Percentiles rank a stretch among this genome's conserved stretches.
Conservation (phyloP, 2,797 vertebrate genomes). For the Borostomias antarcticus region DNA sequence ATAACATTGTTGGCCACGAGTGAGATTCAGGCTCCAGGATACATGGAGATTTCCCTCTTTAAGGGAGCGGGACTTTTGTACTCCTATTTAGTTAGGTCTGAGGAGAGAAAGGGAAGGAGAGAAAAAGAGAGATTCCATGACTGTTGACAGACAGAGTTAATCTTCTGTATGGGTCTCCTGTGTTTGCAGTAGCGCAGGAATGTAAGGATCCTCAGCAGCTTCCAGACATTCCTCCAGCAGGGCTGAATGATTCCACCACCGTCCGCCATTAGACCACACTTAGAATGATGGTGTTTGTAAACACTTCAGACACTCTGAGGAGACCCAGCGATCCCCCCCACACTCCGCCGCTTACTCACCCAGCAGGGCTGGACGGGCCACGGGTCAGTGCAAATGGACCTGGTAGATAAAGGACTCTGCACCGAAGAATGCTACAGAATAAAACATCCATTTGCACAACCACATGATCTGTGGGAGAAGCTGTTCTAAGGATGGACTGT, state of each 20-base stretch:
- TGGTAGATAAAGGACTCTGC: conserved; percentile 16
- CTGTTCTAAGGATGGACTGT: not conserved
- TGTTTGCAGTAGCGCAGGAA: conserved; percentile 80
- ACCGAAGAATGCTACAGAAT: not conserved
- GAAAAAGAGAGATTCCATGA: conserved; percentile 59
- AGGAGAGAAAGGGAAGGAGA: conserved; percentile 34
- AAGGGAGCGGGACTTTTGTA: conserved; percentile 26
- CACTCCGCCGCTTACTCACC: conserved; percentile 27
- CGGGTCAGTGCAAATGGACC: conserved; percentile 52
- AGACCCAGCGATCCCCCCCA: conserved; percentile 40
- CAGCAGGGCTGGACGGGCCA: conserved; percentile 28
- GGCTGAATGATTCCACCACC: conserved; percentile 63
- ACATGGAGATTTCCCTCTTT: conserved; percentile 49
- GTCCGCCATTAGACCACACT: conserved; percentile 71
- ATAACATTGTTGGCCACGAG: conserved; percentile 33
- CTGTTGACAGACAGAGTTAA: conserved; percentile 73
- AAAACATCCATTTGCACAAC: not conserved
- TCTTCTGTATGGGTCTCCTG: conserved; percentile 65
- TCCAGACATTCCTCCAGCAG: conserved; percentile 73
- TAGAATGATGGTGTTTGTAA: conserved; percentile 72
- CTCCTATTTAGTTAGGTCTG: conserved; percentile 51
- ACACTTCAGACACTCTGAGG: conserved; percentile 60
- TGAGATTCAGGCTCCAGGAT: conserved; percentile 30
- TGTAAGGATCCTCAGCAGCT: conserved; percentile 72
- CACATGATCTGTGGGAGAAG: no score